These are phyloP conservation scores for Lateolabrax maculatus DNA, from an alignment of 2,797 vertebrate genomes.

Conservation along the genomic window DNA sequence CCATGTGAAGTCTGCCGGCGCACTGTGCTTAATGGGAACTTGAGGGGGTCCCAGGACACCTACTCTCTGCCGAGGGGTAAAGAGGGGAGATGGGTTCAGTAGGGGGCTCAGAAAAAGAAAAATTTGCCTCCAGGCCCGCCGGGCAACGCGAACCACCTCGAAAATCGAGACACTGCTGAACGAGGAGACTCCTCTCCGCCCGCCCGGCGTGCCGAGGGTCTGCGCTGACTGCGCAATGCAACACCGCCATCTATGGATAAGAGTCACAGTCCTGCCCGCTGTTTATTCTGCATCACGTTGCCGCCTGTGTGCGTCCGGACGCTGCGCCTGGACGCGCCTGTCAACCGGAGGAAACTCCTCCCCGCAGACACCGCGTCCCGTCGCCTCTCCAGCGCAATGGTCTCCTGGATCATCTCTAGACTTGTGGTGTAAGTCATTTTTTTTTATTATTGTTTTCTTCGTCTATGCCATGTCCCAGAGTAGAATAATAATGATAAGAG, in stretches of 20 bases:
- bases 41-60: neutral
- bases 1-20: neutral
- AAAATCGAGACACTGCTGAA: neutral
- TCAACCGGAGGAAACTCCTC: conserved; percentile 89
- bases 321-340: conserved; percentile 85
- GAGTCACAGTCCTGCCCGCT: neutral
- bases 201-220: neutral
- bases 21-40: neutral
- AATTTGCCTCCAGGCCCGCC: neutral
- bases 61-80: neutral
- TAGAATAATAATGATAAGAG: neutral
- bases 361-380: conserved; percentile 82
- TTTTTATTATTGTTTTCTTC: neutral
- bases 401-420: conserved; percentile 99
- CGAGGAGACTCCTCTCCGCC: neutral
- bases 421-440: conserved; percentile 96
- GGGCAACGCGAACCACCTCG: too few relatives aligned
- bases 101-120: neutral
- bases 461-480: rapidly evolving
- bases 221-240: conserved; percentile 35
- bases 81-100: too few relatives aligned
- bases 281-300: conserved; percentile 73
- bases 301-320: conserved; percentile 68
- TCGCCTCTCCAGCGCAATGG: conserved; percentile 92
- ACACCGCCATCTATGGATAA: conserved; percentile 77